These are phyloP conservation scores for Erebia ligea DNA, from an alignment of 2,888 invertebrate genomes.

Conservation along the genomic window DNA sequence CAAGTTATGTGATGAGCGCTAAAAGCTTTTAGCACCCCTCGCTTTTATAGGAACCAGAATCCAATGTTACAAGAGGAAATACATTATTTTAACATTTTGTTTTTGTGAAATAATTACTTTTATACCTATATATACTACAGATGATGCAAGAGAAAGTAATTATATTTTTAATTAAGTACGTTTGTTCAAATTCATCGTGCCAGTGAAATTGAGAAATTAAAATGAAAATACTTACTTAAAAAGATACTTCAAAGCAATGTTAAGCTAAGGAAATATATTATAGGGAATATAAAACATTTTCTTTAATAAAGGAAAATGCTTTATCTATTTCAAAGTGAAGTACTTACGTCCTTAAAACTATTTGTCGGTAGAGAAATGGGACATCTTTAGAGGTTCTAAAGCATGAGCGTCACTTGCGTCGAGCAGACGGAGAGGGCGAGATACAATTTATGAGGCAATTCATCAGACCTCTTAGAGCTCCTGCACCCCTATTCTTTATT, in stretches of 20 bases:
- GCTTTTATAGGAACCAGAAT: neutral
- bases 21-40: slow-evolving; percentile 3
- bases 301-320: slow-evolving; percentile 21
- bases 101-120: neutral
- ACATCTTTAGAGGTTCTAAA: slow-evolving; percentile 44
- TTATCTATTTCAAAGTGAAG: slow-evolving; percentile 20
- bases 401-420: slow-evolving; percentile 44
- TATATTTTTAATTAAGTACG: neutral
- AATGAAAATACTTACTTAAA: too few relatives aligned
- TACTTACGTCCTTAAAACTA: slow-evolving; percentile 38
- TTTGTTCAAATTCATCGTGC: neutral
- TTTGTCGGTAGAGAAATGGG: slow-evolving; percentile 43
- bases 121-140: neutral
- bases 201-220: neutral
- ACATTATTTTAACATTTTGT: slow-evolving; percentile 7
- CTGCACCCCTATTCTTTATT: slow-evolving; percentile 33
- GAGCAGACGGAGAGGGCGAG: slow-evolving; percentile 43
- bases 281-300: slow-evolving; percentile 5
- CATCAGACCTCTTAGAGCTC: slow-evolving; percentile 43
- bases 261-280: neutral
- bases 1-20: slow-evolving; percentile 9
- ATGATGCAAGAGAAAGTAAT: neutral
- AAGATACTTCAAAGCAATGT: neutral
- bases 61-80: slow-evolving; percentile 8
- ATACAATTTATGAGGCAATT: slow-evolving; percentile 46